These are phyloP conservation scores for Epinotia ramella DNA, from an alignment of 2,888 invertebrate genomes.

Conservation along the genomic window DNA sequence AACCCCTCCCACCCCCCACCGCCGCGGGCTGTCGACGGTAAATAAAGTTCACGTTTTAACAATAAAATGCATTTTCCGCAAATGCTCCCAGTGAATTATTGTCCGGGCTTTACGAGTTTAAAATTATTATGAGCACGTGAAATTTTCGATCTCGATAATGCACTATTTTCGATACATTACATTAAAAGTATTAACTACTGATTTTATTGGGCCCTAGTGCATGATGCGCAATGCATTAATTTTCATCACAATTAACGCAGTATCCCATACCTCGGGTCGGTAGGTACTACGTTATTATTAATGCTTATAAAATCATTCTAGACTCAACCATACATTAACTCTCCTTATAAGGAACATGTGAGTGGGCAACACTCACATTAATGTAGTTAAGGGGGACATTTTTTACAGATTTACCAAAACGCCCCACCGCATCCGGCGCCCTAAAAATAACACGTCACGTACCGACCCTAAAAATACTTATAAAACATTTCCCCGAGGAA, in stretches of 20 bases:
- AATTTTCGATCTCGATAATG: slow-evolving; percentile 84
- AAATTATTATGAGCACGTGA: slow-evolving; percentile 84
- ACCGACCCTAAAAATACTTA: slow-evolving; percentile 78
- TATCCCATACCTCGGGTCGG: not conserved
- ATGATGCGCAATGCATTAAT: not conserved
- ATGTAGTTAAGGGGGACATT: slow-evolving; percentile 58
- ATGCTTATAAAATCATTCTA: not conserved
- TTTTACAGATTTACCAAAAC: slow-evolving; percentile 68
- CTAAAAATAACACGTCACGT: slow-evolving; percentile 76
- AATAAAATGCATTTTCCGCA: slow-evolving; percentile 86
- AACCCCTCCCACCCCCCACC: slow-evolving; percentile 68
- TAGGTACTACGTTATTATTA: no score
- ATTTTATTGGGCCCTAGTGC: slow-evolving; percentile 38
- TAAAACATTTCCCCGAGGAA: slow-evolving; percentile 81
- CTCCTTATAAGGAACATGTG: slow-evolving; percentile 12
- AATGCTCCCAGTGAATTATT: slow-evolving; percentile 84
- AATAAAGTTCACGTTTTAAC: slow-evolving; percentile 86
- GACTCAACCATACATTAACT: slow-evolving; percentile 15
- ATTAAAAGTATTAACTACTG: slow-evolving; percentile 43
- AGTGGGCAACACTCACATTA: slow-evolving; percentile 34
- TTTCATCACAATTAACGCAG: not conserved
- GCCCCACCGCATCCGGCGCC: slow-evolving; percentile 57
- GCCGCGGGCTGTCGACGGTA: slow-evolving; percentile 81
- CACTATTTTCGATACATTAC: slow-evolving; percentile 71
- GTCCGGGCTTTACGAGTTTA: slow-evolving; percentile 84